Evolutionary conservation across 2,888 invertebrate species (phyloP), one percentile per base, ranked within the genome.

Genomic region (Andrena chrysosceles): DNA sequence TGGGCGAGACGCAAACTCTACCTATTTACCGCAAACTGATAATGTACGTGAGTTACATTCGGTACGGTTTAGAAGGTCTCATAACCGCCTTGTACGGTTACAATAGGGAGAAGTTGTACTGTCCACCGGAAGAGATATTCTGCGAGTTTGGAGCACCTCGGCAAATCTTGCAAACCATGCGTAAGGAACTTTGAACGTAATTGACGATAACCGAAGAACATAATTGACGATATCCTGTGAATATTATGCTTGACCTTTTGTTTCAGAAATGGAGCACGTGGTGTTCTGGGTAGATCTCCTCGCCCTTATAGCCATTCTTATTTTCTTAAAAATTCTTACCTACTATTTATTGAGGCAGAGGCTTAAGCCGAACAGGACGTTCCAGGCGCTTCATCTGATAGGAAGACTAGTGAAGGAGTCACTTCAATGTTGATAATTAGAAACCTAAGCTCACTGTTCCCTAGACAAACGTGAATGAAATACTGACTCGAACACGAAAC

Each of bases 41-140:
- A 0, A 97, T 98, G 94, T 97, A 97, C 85, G 95, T 97, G 71
- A 98, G 98, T 80, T 98, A 97, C 93, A 95, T 98, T 76, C 95
- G 98, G 10, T 96, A 97, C 91, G 96, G 97, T 0, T 95, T 98
- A 81, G 98, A 98, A 91, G 98, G 97, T 0, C 95, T 98, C 0
- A 95, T 98, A 1, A 95, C 96, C 0, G 96, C 98, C 0, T 96
- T 98, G 62, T 98, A 98, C 90, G 97, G 97, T 0, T 95, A 96
- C 59, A 96, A 97, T 74, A 95, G 99, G 63, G 95, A 95, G 0
- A 96, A 96, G 81, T 95, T 99, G 16, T 94, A 96, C 16, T 99
- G 99, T 93, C 97, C 97, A 0, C 95, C 95, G 0, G 94, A 95
- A 0, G 96, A 96, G 80, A 94, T 95, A 6, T 97, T 97, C 91